These are phyloP conservation scores for Philhelius pedissequus DNA, from an alignment of 2,888 invertebrate species.

Conservation along the genomic window DNA sequence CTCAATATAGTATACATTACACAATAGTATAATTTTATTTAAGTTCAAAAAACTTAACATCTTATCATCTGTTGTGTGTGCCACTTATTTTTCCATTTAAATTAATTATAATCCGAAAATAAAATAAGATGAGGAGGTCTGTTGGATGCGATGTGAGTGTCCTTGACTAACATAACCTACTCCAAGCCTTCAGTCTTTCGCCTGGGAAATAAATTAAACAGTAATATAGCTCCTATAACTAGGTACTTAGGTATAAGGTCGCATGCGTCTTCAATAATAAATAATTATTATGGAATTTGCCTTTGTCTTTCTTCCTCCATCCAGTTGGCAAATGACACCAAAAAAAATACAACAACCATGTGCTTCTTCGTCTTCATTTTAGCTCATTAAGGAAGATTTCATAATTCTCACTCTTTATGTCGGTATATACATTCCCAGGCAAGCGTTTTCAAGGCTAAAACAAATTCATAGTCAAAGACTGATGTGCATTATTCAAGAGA, in stretches of 20 bases:
- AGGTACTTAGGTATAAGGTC: too few relatives aligned
- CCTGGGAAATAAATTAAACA: slow-evolving; percentile 20
- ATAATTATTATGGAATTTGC: slow-evolving; percentile 9
- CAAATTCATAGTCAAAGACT: slow-evolving; percentile 16
- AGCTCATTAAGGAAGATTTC: slow-evolving; percentile 41
- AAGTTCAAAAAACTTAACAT: background rate
- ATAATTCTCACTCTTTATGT: background rate
- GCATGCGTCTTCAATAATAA: slow-evolving; percentile 21
- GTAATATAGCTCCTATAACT: too few relatives aligned
- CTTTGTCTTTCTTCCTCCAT: background rate
- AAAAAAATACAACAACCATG: background rate
- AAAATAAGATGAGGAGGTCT: background rate
- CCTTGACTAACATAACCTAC: slow-evolving; percentile 32
- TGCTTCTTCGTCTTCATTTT: background rate
- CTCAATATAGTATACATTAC: background rate
- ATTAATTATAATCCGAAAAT: background rate
- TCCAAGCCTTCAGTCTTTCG: background rate
- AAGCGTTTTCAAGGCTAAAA: slow-evolving; percentile 1
- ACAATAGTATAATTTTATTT: background rate
- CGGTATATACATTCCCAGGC: background rate
- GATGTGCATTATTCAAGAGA: background rate
- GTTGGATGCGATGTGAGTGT: slow-evolving; percentile 6
- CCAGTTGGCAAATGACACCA: background rate
- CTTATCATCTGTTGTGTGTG: background rate
- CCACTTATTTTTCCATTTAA: background rate